phyloP scores from a whole-genome alignment of 1,140 invertebrate species.

The Archivesica marissinica region DNA sequence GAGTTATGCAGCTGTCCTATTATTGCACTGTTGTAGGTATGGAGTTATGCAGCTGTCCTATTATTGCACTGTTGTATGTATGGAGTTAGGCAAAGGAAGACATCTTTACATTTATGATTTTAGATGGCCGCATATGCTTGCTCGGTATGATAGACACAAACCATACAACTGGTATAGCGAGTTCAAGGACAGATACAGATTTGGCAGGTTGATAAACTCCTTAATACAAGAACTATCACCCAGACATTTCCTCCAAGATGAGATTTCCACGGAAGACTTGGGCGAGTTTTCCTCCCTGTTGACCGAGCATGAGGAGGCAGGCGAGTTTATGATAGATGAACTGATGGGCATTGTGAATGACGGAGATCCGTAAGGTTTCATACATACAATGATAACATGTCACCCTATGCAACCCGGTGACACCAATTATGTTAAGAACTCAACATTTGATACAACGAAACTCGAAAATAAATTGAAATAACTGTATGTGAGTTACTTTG shows the following conservation, averaged over 20 bases:
- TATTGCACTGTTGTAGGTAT: not conserved
- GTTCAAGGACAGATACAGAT: constrained; percentile 9
- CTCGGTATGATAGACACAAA: constrained; percentile 18
- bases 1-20: not conserved
- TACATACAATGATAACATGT: not conserved
- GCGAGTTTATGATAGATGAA: constrained; percentile 51
- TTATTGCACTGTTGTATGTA: not conserved
- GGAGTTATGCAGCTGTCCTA: not conserved
- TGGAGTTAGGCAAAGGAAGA: not conserved
- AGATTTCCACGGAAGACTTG: constrained; percentile 57
- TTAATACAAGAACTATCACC: constrained; percentile 22
- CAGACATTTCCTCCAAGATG: constrained; percentile 41
- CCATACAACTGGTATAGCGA: constrained; percentile 35
- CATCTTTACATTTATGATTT: not conserved
- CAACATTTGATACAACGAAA: no score
- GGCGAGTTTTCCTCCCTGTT: not conserved
- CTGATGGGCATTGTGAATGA: constrained; percentile 42
- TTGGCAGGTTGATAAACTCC: not conserved
- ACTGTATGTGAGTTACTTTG: no score
- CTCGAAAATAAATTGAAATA: no score
- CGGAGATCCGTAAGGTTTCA: not conserved
- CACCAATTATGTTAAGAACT: no score
- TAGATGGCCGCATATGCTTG: constrained; percentile 34
- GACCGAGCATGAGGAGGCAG: constrained; percentile 14
- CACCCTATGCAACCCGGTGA: not conserved